Percentiles rank a stretch among this genome's conserved stretches.
phyloP scores from a whole-genome alignment of 2,888 invertebrate species.

The Napeogenes inachia region DNA sequence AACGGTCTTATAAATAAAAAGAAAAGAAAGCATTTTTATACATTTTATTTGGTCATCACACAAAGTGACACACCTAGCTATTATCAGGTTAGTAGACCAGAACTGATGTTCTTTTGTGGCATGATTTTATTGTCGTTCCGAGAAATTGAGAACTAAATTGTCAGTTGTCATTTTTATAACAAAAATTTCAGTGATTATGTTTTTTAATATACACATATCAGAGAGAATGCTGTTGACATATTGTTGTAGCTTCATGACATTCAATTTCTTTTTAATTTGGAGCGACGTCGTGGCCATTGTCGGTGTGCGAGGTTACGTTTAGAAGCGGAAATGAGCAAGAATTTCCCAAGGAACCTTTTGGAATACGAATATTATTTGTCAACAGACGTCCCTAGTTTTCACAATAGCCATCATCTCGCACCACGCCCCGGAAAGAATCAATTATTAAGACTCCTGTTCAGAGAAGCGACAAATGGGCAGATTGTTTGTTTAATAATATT shows the following conservation, averaged over 20 bases:
- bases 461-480: slow-evolving; percentile 73
- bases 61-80: slow-evolving; percentile 44
- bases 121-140: slow-evolving; percentile 9
- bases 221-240: slow-evolving; percentile 45
- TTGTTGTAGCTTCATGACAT: slow-evolving; percentile 62
- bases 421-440: slow-evolving; percentile 76
- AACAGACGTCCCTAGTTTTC: slow-evolving; percentile 44
- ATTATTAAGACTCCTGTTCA: slow-evolving; percentile 65
- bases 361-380: slow-evolving; percentile 68
- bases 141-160: slow-evolving; percentile 9
- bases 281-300: slow-evolving; percentile 59
- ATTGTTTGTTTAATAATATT: slow-evolving; percentile 78
- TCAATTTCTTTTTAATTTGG: slow-evolving; percentile 69
- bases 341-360: slow-evolving; percentile 61
- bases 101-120: slow-evolving; percentile 6
- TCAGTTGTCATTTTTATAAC: background rate
- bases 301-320: slow-evolving; percentile 62
- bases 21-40: slow-evolving; percentile 33
- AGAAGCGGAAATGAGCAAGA: slow-evolving; percentile 70
- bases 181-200: slow-evolving; percentile 4
- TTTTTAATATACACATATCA: slow-evolving; percentile 12
- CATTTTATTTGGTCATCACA: slow-evolving; percentile 41
- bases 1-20: slow-evolving; percentile 37
- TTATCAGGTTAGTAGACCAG: slow-evolving; percentile 52
- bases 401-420: slow-evolving; percentile 56